These are phyloP conservation scores for Meteorus cinctellus DNA, from an alignment of 2,888 invertebrate genomes.

Conservation along the genomic window DNA sequence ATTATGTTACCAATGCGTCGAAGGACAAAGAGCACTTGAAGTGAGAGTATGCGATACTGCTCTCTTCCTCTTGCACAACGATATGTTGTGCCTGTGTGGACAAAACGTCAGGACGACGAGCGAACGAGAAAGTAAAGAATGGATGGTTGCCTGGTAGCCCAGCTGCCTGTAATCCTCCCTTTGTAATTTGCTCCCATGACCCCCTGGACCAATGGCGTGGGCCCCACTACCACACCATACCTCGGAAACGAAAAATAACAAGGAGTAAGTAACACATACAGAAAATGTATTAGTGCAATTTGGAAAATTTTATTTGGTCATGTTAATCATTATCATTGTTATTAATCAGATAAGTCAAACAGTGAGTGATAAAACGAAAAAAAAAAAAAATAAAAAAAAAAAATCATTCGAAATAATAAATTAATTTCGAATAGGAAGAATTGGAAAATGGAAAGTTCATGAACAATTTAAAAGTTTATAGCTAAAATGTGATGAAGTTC, in stretches of 20 bases:
- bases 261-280: not conserved
- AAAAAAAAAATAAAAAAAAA: no score
- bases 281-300: no score
- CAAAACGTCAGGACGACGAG: conserved; percentile 33
- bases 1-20: conserved; percentile 73
- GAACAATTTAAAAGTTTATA: no score
- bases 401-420: no score
- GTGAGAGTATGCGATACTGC: conserved; percentile 51
- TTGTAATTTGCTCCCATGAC: conserved; percentile 72
- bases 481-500: no score
- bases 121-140: conserved; percentile 48
- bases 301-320: no score
- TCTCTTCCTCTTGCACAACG: conserved; percentile 27
- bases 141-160: conserved; percentile 70
- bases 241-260: conserved; percentile 35
- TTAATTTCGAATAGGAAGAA: no score
- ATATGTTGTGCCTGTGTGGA: conserved; percentile 22
- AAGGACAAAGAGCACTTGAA: conserved; percentile 71
- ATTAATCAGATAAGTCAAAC: no score
- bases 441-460: no score
- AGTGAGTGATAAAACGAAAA: no score
- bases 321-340: no score
- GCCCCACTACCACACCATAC: conserved; percentile 39
- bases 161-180: conserved; percentile 74
- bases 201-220: conserved; percentile 68